Base-by-base conservation (phyloP, 2,888 invertebrate species). In the Melinopterus prodromus region DNA sequence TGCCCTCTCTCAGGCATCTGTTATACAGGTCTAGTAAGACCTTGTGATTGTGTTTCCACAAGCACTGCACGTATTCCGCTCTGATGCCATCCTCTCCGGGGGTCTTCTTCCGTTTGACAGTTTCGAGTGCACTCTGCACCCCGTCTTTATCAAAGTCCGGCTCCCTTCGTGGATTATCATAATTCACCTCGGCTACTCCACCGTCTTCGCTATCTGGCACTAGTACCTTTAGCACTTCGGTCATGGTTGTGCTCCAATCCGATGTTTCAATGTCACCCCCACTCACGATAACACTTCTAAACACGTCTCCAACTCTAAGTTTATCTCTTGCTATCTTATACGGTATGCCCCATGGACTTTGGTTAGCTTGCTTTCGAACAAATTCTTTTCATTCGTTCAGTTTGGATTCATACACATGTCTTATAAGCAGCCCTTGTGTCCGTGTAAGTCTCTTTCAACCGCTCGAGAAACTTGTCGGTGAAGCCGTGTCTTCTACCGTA, bases 1-100 rank as follows among this genome's bases (percentile, higher is more conserved):
- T 15, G 6, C 26, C 14, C 6, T n/a, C 9, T 16, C 36, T 6
- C 53, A 77, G 35, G n/a, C 77, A 77, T 36, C 12, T n/a, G 4
- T 77, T 77, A 35, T 16, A 77, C 0, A 72, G 16, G 38, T 38
- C 35, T 9, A 76, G 14, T 6, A 79, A 9, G 16, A 71, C 16
- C 71, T 15, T 5, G 15, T 70, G 37, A n/a, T 12, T 15, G 15
- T 16, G 6, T 35, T 16, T 16, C 35, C 14, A 14, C 16, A 16
- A 6, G 6, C n/a, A 1, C 14, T 70, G 69, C 5, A 76, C 6
- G 3, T 35, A n/a, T 35, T 79, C 79, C 6, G 77, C 77, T 14
- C 70, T 38, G 7, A 79, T n/a, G 0, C 72, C 74, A 69, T 79
- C 79, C n/a, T 71, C 71, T 16, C 72, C 77, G 36, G 74, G 69